These are phyloP conservation scores for Neodiprion pinetum DNA, from an alignment of 1,140 invertebrate species.

Conservation along the genomic window DNA sequence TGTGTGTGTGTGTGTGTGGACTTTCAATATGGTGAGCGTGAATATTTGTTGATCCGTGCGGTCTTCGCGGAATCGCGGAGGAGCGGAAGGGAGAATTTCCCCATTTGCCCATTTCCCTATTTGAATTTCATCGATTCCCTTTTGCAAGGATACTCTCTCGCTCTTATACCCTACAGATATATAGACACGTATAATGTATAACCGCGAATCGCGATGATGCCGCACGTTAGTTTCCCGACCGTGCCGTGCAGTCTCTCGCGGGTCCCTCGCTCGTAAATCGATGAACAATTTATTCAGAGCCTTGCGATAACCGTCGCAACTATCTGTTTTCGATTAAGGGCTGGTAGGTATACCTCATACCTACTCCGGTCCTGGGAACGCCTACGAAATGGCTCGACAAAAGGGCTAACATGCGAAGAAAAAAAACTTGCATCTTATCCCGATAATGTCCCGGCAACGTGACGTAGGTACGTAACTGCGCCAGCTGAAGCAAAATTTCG, in stretches of 20 bases:
- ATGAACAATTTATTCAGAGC: conserved; percentile 36
- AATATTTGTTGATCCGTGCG: too few relatives aligned
- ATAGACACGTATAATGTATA: too few relatives aligned
- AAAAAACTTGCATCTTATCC: background rate
- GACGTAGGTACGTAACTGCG: too few relatives aligned
- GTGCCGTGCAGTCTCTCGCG: background rate
- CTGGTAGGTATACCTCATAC: conserved; percentile 22
- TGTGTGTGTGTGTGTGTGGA: too few relatives aligned
- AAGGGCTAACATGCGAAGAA: background rate
- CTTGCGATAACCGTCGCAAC: conserved; percentile 32
- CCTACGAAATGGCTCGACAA: too few relatives aligned
- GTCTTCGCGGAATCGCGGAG: too few relatives aligned
- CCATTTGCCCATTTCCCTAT: conserved; percentile 1
- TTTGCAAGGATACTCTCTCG: background rate
- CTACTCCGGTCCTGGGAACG: background rate
- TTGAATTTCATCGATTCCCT: conserved; percentile 2
- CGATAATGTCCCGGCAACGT: conserved; percentile 9
- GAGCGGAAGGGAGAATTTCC: background rate
- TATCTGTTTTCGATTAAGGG: conserved; percentile 50
- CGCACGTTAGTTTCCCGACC: background rate
- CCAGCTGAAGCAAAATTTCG: too few relatives aligned
- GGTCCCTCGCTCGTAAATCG: conserved; percentile 6
- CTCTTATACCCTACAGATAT: background rate
- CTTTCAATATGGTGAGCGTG: too few relatives aligned
- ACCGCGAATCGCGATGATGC: background rate